phyloP scores from a whole-genome alignment of 2,888 invertebrate species.

The Labia minor region DNA sequence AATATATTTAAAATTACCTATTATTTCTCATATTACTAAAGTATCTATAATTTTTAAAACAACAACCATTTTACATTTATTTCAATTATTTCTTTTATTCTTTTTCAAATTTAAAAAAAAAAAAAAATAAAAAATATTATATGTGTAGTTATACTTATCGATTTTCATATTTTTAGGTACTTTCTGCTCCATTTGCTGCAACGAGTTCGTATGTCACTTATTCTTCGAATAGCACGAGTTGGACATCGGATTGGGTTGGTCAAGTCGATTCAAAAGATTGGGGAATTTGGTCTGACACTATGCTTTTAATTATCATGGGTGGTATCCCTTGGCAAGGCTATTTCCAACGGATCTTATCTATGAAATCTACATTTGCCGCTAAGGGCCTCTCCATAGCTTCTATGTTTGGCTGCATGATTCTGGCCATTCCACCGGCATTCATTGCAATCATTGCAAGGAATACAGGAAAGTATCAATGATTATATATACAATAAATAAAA shows the following conservation, averaged over 20 bases:
- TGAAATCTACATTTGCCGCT: constrained; percentile 48
- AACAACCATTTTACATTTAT: no score
- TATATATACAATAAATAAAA: no score
- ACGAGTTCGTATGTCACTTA: constrained; percentile 42
- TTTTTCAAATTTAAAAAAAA: no score
- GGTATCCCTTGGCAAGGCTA: constrained; percentile 64
- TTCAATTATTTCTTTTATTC: no score
- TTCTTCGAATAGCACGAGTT: constrained; percentile 30
- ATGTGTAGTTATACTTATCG: no score
- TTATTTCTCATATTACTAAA: no score
- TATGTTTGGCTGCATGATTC: constrained; percentile 51
- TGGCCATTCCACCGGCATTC: constrained; percentile 54
- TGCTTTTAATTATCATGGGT: constrained; percentile 50
- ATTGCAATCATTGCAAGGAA: constrained; percentile 52
- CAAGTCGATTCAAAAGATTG: constrained; percentile 38
- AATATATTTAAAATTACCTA: no score
- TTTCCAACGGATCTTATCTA: constrained; percentile 59
- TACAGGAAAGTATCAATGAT: background rate
- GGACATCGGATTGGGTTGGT: constrained; percentile 45
- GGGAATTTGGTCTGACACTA: constrained; percentile 46
- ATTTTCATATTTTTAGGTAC: constrained; percentile 37
- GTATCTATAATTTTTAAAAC: no score
- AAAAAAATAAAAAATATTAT: no score
- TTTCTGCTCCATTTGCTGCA: constrained; percentile 52
- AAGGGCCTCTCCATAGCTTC: constrained; percentile 53